These are phyloP conservation scores for Lycorma delicatula DNA, from an alignment of 1,140 invertebrate species.

Conservation along the genomic window DNA sequence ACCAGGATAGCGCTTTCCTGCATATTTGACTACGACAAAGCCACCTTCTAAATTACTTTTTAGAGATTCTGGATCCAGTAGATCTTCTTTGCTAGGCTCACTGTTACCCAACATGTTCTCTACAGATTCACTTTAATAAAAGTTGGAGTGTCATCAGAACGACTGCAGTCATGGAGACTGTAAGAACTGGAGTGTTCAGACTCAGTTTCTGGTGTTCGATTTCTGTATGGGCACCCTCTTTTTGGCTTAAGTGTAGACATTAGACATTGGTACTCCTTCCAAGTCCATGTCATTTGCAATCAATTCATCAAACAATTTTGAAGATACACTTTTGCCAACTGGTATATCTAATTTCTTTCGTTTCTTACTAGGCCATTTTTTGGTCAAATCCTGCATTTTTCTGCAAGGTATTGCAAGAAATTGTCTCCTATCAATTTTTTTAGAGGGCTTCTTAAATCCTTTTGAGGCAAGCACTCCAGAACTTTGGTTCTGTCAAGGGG, in stretches of 20 bases:
- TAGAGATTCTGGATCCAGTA: neutral
- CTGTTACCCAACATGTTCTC: neutral
- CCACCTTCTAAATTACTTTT: conserved; percentile 1
- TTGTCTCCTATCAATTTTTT: conserved; percentile 2
- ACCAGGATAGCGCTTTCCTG: no score
- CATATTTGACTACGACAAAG: conserved; percentile 6
- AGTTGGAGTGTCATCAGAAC: neutral
- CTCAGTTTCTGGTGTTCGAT: neutral
- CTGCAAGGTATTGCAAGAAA: neutral
- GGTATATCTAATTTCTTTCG: conserved; percentile 1
- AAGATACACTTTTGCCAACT: conserved; percentile 5
- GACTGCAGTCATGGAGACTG: neutral
- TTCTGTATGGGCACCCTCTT: neutral
- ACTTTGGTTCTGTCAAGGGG: neutral
- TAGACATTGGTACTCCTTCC: neutral
- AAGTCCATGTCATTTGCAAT: neutral
- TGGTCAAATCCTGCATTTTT: conserved; percentile 1
- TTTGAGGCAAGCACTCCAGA: neutral
- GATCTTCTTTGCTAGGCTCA: no score
- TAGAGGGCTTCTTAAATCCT: neutral
- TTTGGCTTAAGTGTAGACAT: no score
- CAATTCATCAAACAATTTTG: neutral
- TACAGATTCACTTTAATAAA: neutral
- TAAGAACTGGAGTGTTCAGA: neutral
- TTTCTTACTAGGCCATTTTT: neutral